Conservation (phyloP, 2,888 invertebrate species). For the Apodemia hepburni region DNA sequence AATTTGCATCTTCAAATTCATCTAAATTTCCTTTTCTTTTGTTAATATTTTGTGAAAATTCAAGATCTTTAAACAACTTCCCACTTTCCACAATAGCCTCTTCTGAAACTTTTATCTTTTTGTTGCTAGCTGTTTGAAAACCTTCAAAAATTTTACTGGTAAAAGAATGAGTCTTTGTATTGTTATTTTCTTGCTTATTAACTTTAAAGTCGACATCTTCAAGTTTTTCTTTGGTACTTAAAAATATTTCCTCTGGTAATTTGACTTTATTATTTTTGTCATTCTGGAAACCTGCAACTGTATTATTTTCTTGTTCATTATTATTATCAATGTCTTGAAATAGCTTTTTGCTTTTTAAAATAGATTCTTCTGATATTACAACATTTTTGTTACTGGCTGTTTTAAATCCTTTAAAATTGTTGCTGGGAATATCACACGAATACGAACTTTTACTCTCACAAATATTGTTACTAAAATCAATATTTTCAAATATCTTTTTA, state of each 20-base stretch:
- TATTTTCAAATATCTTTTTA: constrained; percentile 48
- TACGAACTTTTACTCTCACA: constrained; percentile 28
- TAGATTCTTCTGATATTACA: constrained; percentile 44
- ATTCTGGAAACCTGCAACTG: constrained; percentile 38
- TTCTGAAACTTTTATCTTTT: constrained; percentile 36
- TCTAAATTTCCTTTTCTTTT: constrained; percentile 13
- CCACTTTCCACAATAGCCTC: constrained; percentile 41
- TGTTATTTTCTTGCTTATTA: constrained; percentile 11
- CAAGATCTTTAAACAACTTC: constrained; percentile 42
- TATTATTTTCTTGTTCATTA: constrained; percentile 38
- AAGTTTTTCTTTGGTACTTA: too few relatives aligned
- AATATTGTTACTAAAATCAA: constrained; percentile 23
- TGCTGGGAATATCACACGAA: constrained; percentile 8
- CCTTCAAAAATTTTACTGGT: constrained; percentile 23
- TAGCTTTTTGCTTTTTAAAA: constrained; percentile 48
- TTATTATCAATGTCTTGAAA: constrained; percentile 43
- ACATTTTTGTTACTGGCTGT: constrained; percentile 49
- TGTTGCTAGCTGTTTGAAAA: constrained; percentile 41
- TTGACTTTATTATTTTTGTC: constrained; percentile 30
- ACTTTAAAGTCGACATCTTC: not conserved
- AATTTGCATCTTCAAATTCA: constrained; percentile 16
- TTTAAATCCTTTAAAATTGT: constrained; percentile 40
- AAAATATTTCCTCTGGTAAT: too few relatives aligned
- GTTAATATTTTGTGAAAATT: constrained; percentile 17
- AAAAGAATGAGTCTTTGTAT: constrained; percentile 11